These are phyloP conservation scores for Clarias gariepinus DNA, from an alignment of 2,113 vertebrate species.

Conservation along the genomic window DNA sequence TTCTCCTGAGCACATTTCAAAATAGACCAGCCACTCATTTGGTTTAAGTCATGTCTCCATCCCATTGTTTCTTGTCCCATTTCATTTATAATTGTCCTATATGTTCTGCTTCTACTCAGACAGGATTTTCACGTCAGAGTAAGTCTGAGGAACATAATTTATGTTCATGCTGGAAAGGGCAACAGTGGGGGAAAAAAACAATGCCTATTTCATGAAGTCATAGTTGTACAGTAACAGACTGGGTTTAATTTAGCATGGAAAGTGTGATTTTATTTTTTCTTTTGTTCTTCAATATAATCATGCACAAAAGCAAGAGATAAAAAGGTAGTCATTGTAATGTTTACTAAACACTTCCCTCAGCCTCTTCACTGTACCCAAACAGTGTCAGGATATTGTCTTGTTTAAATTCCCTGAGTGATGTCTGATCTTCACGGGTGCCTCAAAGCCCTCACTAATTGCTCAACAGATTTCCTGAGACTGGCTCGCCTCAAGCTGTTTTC, in stretches of 20 bases:
- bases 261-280: conserved; percentile 29
- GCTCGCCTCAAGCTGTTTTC: conserved; percentile 64
- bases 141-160: conserved; percentile 31
- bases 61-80: conserved; percentile 38
- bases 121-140: conserved; percentile 23
- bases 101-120: conserved; percentile 44
- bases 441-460: conserved; percentile 48
- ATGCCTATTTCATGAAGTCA: conserved; percentile 45
- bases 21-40: conserved; percentile 16
- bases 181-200: conserved; percentile 33
- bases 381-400: conserved; percentile 36
- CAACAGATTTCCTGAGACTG: conserved; percentile 52
- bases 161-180: conserved; percentile 39
- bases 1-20: conserved; percentile 12
- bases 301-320: conserved; percentile 20
- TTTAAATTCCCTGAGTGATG: conserved; percentile 57
- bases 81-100: conserved; percentile 41
- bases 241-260: conserved; percentile 50
- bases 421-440: conserved; percentile 57
- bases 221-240: conserved; percentile 23
- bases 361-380: background rate
- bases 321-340: background rate
- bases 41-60: conserved; percentile 15
- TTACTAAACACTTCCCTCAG: conserved; percentile 19
- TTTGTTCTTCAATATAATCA: background rate